Percentiles rank a stretch among this genome's conserved stretches.
These are phyloP conservation scores for Chloroceryle aenea DNA, from an alignment of 2,113 vertebrate species.

Conservation along the genomic window DNA sequence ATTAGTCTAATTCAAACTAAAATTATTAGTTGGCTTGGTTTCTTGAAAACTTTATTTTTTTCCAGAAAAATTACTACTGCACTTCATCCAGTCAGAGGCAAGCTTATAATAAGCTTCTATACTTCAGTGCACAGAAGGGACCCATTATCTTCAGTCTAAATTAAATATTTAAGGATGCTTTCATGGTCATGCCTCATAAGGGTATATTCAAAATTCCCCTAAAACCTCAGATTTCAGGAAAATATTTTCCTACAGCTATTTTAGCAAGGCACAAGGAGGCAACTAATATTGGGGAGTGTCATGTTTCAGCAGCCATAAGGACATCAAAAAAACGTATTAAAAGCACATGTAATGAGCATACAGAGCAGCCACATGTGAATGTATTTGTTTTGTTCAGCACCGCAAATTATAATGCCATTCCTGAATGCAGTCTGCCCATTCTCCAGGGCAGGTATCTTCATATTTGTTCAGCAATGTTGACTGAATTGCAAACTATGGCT, in stretches of 20 bases:
- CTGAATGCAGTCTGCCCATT: not conserved
- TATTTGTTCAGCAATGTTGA: not conserved
- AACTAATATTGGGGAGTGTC: not conserved
- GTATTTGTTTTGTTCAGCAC: not conserved
- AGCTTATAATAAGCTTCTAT: not conserved
- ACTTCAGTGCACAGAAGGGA: not conserved
- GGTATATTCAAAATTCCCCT: not conserved
- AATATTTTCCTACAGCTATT: not conserved
- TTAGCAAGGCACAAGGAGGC: not conserved
- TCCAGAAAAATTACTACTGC: not conserved
- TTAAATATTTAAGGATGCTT: not conserved
- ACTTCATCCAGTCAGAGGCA: not conserved
- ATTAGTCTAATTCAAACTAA: not conserved
- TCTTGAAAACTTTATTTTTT: not conserved
- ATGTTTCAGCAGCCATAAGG: not conserved
- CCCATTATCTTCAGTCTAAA: not conserved
- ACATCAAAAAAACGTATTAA: not conserved
- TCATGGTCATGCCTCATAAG: not conserved
- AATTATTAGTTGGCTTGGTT: not conserved
- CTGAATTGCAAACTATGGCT: not conserved
- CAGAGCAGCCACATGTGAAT: accelerated
- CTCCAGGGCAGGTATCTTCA: not conserved
- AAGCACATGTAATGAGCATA: not conserved
- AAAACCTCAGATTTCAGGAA: not conserved
- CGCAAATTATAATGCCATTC: not conserved